Base-by-base conservation (phyloP, 1,140 invertebrate species). In the Oryctes rhinoceros region DNA sequence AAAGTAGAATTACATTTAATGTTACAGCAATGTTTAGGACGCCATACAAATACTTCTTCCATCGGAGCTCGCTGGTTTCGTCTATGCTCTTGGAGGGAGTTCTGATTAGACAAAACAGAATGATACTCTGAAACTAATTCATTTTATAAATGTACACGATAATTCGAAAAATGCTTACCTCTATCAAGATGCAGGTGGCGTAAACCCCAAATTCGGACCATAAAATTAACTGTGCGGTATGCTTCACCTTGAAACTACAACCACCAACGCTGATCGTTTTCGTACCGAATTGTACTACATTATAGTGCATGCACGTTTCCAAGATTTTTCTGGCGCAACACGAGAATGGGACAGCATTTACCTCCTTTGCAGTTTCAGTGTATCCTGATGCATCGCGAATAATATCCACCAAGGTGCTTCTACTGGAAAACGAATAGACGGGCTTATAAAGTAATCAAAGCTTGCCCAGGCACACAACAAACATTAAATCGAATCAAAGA, bases 341-440 rank as follows among this genome's bases (percentile, higher is more conserved):
- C 13, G 83, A 83, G 80, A 82, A 83, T 48, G 83, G 83, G 9
- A 83, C 83, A 2, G 53, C 53, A 76, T 83, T 78, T 39, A 35
- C 49, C 49, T 78, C 59, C 1, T 47, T 47, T 35, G 74, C 13
- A 13, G 62, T 39, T 76, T 81, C 81, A 24, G 81, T 79, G 79
- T 83, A 79, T 11, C 76, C 76, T 37, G 80, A 79, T 18, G 79
- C 82, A 48, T 67, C 65, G 4, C 65, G 65, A 13, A 76, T 76
- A n/a, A 76, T 76, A 39, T 39, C 74, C 4, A 49, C 49, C n/a
- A 44, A 39, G 13, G 53, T 62, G n/a, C 24, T 79, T 65, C 76
- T 59, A n/a, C 18, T 62, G 35, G 7, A 18, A 37, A 18, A 74
- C 0, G 1, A 35, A n/a, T 9, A 44, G 18, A 35, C 74, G 74